Base-by-base conservation (phyloP, 2,797 vertebrate species). In the Pampus argenteus region DNA sequence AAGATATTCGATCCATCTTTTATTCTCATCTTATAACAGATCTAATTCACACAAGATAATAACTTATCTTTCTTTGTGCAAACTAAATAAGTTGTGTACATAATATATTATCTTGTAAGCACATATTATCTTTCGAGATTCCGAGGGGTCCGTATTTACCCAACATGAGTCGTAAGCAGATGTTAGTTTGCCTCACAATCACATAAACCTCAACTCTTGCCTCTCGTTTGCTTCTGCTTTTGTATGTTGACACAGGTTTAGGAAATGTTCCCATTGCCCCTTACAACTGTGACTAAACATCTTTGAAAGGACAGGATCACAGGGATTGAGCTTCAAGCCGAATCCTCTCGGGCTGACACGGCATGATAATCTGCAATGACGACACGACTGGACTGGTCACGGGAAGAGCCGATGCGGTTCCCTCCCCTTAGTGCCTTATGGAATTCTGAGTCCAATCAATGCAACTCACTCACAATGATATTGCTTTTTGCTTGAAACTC, bases 401-500 rank as follows among this genome's bases (percentile, higher is more conserved):
- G 83, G 87, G 90, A 95, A 94, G 95, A 96, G 95, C 94, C 95
- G 91, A 85, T 90, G 89, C 85, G 71, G 92, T 94, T 96, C 95
- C 96, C 93, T 95, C 97, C 96, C 97, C 97, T 96, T 96, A 98
- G 98, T 99, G 98, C 98, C 98, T 99, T 99, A 99, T 94, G 95
- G 96, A 98, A 98, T 95, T 97, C 95, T 94, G 95, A 97, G 94
- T 97, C 92, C 94, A 93, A 95, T 95, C 96, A 98, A 97, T 97
- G 97, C 97, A 98, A 97, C 97, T 95, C 95, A 96, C 96, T 89
- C 95, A 96, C 93, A 81, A 94, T 94, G 95, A 96, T 95, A 95
- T 94, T 94, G 95, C 95, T 97, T 91, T 89, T 97, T 96, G 95
- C 95, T 96, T 96, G 93, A 96, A 95, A 95, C 93, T 93, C 91